phyloP scores from a whole-genome alignment of 2,797 vertebrate species.

The Lithobates pipiens region DNA sequence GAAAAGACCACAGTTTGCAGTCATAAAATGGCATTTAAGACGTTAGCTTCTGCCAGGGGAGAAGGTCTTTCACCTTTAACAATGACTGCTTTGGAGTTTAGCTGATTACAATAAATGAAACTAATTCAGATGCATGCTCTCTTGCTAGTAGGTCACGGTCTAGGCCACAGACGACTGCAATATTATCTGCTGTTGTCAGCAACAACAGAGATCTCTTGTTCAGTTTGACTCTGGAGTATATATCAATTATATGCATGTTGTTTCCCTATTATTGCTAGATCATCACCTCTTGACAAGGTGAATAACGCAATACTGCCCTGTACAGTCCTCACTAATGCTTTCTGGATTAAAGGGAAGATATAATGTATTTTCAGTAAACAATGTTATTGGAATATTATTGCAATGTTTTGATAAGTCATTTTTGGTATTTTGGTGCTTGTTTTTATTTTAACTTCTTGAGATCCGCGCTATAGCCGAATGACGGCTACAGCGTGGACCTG shows the following conservation, averaged over 20 bases:
- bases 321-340: neutral
- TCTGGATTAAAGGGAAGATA: neutral
- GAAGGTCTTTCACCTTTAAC: constrained; percentile 31
- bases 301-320: neutral
- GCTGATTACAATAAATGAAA: constrained; percentile 26
- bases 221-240: neutral
- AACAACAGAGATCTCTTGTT: neutral
- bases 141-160: constrained; percentile 10
- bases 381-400: no score
- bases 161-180: neutral
- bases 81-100: neutral
- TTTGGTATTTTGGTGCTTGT: no score
- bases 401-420: no score
- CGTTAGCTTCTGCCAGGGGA: neutral
- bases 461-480: no score
- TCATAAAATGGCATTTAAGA: neutral
- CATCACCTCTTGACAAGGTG: neutral
- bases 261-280: neutral
- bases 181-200: constrained; percentile 33
- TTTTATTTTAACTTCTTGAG: no score
- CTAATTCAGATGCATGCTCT: constrained; percentile 23
- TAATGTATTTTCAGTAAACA: no score
- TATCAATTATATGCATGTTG: constrained; percentile 18
- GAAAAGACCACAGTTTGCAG: neutral
- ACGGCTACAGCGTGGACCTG: no score